phyloP scores from a whole-genome alignment of 2,888 invertebrate species.

The Dicycla oo region DNA sequence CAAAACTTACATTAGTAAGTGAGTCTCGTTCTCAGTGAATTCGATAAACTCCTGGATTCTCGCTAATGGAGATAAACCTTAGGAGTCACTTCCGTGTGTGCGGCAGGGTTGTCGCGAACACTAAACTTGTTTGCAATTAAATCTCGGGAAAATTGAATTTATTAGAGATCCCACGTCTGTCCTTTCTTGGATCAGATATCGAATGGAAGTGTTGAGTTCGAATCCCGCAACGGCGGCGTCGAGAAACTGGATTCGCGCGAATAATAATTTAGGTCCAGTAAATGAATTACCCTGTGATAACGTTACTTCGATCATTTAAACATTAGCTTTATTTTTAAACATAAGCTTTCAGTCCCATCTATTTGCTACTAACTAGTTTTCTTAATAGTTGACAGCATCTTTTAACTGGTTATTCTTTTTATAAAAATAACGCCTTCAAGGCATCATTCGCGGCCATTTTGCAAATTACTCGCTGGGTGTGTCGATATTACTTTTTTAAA shows the following conservation, averaged over 20 bases:
- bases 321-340: slow-evolving; percentile 39
- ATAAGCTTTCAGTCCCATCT: not conserved
- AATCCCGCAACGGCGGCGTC: slow-evolving; percentile 41
- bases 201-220: slow-evolving; percentile 51
- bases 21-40: slow-evolving; percentile 44
- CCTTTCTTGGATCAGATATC: slow-evolving; percentile 64
- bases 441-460: slow-evolving; percentile 44
- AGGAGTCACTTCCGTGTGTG: slow-evolving; percentile 56
- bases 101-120: slow-evolving; percentile 51
- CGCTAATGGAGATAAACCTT: slow-evolving; percentile 64
- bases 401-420: slow-evolving; percentile 21
- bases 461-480: slow-evolving; percentile 42
- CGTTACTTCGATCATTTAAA: slow-evolving; percentile 27
- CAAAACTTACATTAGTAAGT: slow-evolving; percentile 44
- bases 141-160: slow-evolving; percentile 63
- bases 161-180: slow-evolving; percentile 53
- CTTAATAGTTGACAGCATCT: not conserved
- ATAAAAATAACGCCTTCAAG: slow-evolving; percentile 19
- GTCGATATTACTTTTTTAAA: slow-evolving; percentile 47
- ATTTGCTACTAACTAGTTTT: not conserved
- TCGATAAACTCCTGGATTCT: slow-evolving; percentile 57
- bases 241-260: slow-evolving; percentile 48
- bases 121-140: slow-evolving; percentile 67
- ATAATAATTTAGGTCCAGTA: slow-evolving; percentile 44
- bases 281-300: slow-evolving; percentile 37